A percentile compares a stretch with the other conserved stretches of the same genome.
Conservation (phyloP, 2,888 invertebrate genomes). For the Nudaria mundana region DNA sequence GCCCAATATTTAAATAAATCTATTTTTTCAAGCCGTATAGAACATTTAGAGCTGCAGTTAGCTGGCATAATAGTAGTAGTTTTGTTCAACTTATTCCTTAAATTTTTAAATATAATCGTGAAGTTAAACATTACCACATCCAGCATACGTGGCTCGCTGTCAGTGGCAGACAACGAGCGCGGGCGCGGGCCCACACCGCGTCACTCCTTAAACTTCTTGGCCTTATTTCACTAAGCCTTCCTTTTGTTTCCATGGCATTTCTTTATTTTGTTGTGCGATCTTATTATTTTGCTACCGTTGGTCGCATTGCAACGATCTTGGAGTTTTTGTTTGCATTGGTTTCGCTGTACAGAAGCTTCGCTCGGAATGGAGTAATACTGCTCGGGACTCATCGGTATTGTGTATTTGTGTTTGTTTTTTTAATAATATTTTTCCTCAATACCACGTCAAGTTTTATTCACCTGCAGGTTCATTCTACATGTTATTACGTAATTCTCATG, state of each 20-base stretch:
- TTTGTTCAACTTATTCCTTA: no score
- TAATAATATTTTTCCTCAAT: conserved; percentile 53
- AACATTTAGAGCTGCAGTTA: no score
- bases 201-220: conserved; percentile 77
- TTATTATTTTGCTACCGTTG: conserved; percentile 81
- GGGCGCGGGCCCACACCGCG: conserved; percentile 73
- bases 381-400: conserved; percentile 68
- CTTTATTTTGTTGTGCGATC: conserved; percentile 80
- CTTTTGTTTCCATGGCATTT: conserved; percentile 76
- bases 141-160: conserved; percentile 24
- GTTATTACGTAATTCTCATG: conserved; percentile 54
- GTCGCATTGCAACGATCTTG: conserved; percentile 64
- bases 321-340: conserved; percentile 70
- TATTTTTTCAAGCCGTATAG: no score
- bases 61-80: no score
- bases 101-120: no score
- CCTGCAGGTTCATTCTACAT: conserved; percentile 48
- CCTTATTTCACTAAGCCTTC: conserved; percentile 76
- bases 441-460: conserved; percentile 56
- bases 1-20: no score
- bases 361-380: conserved; percentile 77
- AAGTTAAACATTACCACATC: conserved; percentile 48
- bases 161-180: conserved; percentile 64
- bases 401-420: conserved; percentile 68
- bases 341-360: conserved; percentile 48